phyloP scores from a whole-genome alignment of 2,888 invertebrate genomes.

The Herminia tarsipennalis region DNA sequence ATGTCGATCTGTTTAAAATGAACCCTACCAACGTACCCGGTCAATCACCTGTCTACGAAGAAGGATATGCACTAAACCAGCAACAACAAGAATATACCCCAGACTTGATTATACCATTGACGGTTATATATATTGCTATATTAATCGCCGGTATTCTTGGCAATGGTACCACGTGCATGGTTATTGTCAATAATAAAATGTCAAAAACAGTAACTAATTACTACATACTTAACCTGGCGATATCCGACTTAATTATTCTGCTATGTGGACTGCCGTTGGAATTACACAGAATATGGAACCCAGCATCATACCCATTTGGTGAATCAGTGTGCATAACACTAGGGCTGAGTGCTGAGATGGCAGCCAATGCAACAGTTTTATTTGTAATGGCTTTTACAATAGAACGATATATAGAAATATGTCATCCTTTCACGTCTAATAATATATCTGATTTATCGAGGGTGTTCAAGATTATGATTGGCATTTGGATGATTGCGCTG shows the following conservation, averaged over 20 bases:
- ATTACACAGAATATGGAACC: conserved; percentile 90
- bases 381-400: conserved; percentile 96
- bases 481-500: conserved; percentile 92
- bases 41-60: conserved; percentile 52
- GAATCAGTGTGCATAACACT: conserved; percentile 91
- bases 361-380: conserved; percentile 93
- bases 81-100: too few relatives aligned
- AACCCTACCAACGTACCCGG: conserved; percentile 64
- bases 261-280: conserved; percentile 93
- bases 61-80: conserved; percentile 85
- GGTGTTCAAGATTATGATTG: conserved; percentile 90
- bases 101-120: conserved; percentile 88
- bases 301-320: conserved; percentile 90
- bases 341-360: conserved; percentile 94
- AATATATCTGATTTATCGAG: conserved; percentile 94
- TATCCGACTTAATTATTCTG: conserved; percentile 91
- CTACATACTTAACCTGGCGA: conserved; percentile 92
- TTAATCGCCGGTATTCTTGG: conserved; percentile 91
- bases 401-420: conserved; percentile 95
- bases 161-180: conserved; percentile 92
- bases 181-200: conserved; percentile 90
- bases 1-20: conserved; percentile 49
- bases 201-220: conserved; percentile 95
- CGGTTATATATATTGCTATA: conserved; percentile 88
- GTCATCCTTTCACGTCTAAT: conserved; percentile 93